Evolutionary conservation across 2,113 vertebrate species (phyloP).

Genomic region (Lethenteron reissneri): DNA sequence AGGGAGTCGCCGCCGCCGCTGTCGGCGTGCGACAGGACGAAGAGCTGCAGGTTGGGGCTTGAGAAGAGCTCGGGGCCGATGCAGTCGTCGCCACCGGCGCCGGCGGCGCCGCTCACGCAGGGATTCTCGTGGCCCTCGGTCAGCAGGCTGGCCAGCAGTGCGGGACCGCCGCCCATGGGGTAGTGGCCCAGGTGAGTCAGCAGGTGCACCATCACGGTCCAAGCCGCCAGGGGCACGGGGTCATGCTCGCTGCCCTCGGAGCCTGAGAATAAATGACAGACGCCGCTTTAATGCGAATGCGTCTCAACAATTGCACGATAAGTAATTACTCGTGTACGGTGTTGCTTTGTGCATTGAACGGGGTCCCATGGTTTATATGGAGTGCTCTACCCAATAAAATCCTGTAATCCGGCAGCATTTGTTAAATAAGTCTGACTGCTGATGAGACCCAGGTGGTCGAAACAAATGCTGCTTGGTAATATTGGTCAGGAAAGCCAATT

Average conservation of each 20-base stretch:
- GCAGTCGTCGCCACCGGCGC: conserved; percentile 52
- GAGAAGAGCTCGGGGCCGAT: conserved; percentile 88
- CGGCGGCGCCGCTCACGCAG: conserved; percentile 61
- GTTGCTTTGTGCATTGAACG: too few relatives aligned
- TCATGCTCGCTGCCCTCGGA: conserved; percentile 30
- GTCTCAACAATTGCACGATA: too few relatives aligned
- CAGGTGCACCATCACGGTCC: conserved; percentile 88
- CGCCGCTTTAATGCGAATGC: too few relatives aligned
- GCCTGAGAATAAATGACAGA: too few relatives aligned
- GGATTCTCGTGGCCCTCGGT: conserved; percentile 95
- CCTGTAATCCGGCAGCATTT: too few relatives aligned
- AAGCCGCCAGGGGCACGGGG: conserved; percentile 77
- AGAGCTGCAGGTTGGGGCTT: conserved; percentile 86
- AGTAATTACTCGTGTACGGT: too few relatives aligned
- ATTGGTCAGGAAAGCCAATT: too few relatives aligned
- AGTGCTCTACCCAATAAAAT: too few relatives aligned
- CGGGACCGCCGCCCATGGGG: conserved; percentile 84
- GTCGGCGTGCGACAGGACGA: conserved; percentile 50
- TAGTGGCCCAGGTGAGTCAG: conserved; percentile 93
- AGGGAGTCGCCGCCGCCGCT: not conserved
- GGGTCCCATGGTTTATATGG: too few relatives aligned
- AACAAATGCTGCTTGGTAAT: too few relatives aligned
- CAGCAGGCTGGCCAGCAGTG: conserved; percentile 84
- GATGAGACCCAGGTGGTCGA: too few relatives aligned
- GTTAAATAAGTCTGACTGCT: too few relatives aligned